phyloP scores from a whole-genome alignment of 2,888 invertebrate species.

The Polyommatus icarus region DNA sequence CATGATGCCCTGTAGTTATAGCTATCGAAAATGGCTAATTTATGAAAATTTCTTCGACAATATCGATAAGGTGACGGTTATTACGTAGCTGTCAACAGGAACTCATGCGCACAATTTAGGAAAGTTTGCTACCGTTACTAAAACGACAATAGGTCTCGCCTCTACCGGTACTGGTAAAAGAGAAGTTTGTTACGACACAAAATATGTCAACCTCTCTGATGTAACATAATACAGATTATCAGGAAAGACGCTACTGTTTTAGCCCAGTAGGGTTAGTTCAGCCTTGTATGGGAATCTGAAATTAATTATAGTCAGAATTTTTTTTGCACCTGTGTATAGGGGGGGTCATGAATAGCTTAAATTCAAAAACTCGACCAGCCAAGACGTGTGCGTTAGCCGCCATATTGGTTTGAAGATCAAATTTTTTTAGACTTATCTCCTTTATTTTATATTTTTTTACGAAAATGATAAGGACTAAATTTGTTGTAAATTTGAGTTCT shows the following conservation, averaged over 20 bases:
- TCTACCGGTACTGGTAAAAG: neutral
- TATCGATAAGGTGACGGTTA: neutral
- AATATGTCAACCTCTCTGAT: neutral
- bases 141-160: neutral
- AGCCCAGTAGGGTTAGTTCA: too few relatives aligned
- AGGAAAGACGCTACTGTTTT: neutral
- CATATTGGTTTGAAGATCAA: too few relatives aligned
- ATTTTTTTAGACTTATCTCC: too few relatives aligned
- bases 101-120: neutral
- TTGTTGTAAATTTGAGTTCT: too few relatives aligned
- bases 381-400: too few relatives aligned
- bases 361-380: too few relatives aligned
- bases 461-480: too few relatives aligned
- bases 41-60: neutral
- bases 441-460: too few relatives aligned
- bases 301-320: too few relatives aligned
- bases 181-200: neutral
- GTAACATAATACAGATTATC: neutral
- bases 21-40: neutral
- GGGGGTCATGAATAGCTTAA: too few relatives aligned
- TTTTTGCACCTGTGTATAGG: too few relatives aligned
- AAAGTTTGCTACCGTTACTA: neutral
- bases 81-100: neutral
- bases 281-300: too few relatives aligned
- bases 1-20: neutral